A percentile compares a stretch with the other conserved stretches of the same genome.
Evolutionary conservation across 2,797 vertebrate species (phyloP).

Genomic region (Chelmon rostratus): DNA sequence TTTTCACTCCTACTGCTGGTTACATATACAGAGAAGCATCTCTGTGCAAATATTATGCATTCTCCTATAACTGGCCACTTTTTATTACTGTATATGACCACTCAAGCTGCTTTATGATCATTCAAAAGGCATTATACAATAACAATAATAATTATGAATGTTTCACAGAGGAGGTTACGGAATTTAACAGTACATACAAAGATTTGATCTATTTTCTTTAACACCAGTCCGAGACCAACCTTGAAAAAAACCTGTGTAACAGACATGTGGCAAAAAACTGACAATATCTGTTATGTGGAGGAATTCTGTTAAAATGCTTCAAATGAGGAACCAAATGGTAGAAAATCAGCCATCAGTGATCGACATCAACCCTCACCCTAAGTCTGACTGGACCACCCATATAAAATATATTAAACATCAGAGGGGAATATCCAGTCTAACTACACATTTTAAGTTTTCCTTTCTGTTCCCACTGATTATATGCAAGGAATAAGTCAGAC

Average conservation of each 20-base stretch:
- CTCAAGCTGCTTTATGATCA: neutral
- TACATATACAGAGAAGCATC: neutral
- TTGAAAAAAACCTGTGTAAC: conserved; percentile 2
- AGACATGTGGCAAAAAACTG: conserved; percentile 6
- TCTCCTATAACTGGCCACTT: neutral
- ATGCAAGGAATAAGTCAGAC: conserved; percentile 6
- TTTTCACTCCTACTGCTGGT: neutral
- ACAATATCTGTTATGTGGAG: neutral
- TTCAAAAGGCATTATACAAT: neutral
- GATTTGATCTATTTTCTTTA: neutral
- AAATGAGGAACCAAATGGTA: conserved; percentile 4
- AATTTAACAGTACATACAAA: neutral
- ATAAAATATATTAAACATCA: neutral
- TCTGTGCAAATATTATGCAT: neutral
- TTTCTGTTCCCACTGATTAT: neutral
- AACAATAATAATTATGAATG: neutral
- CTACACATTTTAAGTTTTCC: neutral
- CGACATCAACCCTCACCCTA: neutral
- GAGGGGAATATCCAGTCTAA: neutral
- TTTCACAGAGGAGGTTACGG: neutral
- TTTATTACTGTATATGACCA: neutral
- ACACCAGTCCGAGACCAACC: neutral
- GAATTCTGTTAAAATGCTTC: neutral
- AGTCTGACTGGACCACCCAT: neutral
- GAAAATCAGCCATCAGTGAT: neutral